Base-by-base conservation (phyloP, 2,797 vertebrate genomes). In the Sebastes cheni region DNA sequence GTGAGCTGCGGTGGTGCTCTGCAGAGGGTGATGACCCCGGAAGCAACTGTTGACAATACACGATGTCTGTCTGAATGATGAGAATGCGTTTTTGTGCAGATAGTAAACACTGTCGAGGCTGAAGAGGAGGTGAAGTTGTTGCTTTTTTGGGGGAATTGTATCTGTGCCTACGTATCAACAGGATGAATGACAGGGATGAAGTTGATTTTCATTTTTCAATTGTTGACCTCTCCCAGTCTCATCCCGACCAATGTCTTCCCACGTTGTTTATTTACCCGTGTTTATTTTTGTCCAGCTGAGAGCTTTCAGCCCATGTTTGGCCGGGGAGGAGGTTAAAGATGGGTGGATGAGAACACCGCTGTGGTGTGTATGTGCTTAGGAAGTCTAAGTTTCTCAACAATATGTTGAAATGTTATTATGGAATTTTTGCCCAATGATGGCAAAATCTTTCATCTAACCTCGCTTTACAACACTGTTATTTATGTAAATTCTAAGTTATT, bases 221-320 rank as follows among this genome's bases (percentile, higher is more conserved):
- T 88, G 88, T 83, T 91, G 83, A 87, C 87, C 76, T 83, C 79
- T 86, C 25, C 32, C 76, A 61, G 52, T 83, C 78, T 82, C 65
- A 66, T 83, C 74, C 56, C n/a, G 5, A 25, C 65, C 71, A 32
- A 10, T 55, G 80, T 79, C 72, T 74, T 86, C 74, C 70, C 75
- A 36, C 74, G 73, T 80, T 92, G 87, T 92, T 92, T 93, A 81
- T 90, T 91, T 92, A 83, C 78, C 50, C 76, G 7, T 14, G 32
- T 82, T 88, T 94, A 91, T 93, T 95, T 91, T 85, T 36, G 70
- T 87, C 86, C 46, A 2, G 23, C 67, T 73, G 80, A 11, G 18
- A 75, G 66, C 68, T 73, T 59, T 69, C 7, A 8, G 66, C 4
- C 30, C 20, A 52, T 78, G 77, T 89, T 90, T 80, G 71, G 32